These are phyloP conservation scores for Darevskia mixta DNA, from an alignment of 2,797 vertebrate genomes.

Conservation along the genomic window DNA sequence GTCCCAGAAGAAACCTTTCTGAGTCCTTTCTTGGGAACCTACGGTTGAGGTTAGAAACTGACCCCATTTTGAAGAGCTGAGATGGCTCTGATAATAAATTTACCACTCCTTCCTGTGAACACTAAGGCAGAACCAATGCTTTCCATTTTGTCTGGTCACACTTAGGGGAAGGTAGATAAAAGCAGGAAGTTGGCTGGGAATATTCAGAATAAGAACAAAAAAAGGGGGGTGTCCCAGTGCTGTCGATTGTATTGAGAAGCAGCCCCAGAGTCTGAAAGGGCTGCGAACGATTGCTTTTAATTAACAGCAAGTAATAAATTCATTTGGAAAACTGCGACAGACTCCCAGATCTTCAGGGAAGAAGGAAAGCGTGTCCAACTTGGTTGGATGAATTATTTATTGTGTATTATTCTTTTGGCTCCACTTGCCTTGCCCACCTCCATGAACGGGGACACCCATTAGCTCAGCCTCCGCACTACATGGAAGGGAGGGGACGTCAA, in stretches of 20 bases:
- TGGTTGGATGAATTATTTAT: conserved; percentile 52
- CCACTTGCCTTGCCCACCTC: conserved; percentile 46
- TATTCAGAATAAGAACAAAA: neutral
- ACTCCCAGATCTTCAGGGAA: conserved; percentile 43
- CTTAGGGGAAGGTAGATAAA: neutral
- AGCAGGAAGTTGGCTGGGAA: neutral
- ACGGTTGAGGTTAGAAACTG: too few species aligned
- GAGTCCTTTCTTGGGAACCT: neutral
- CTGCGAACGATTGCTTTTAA: neutral
- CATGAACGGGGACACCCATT: conserved; percentile 42
- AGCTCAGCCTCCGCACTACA: conserved; percentile 40
- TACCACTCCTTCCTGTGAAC: too few species aligned
- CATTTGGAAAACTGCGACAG: conserved; percentile 41
- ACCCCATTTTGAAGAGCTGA: neutral
- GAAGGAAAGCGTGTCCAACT: conserved; percentile 25
- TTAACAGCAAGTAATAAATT: conserved; percentile 25
- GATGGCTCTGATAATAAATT: too few species aligned
- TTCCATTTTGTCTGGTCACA: too few species aligned
- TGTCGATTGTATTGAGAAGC: neutral
- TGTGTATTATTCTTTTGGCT: conserved; percentile 58
- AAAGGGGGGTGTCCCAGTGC: neutral
- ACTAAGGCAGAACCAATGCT: too few species aligned
- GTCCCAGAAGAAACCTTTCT: neutral
- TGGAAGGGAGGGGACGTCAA: conserved; percentile 55
- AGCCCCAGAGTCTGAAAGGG: neutral